phyloP scores from a whole-genome alignment of 2,888 invertebrate species.

The Pogonocherus hispidulus region DNA sequence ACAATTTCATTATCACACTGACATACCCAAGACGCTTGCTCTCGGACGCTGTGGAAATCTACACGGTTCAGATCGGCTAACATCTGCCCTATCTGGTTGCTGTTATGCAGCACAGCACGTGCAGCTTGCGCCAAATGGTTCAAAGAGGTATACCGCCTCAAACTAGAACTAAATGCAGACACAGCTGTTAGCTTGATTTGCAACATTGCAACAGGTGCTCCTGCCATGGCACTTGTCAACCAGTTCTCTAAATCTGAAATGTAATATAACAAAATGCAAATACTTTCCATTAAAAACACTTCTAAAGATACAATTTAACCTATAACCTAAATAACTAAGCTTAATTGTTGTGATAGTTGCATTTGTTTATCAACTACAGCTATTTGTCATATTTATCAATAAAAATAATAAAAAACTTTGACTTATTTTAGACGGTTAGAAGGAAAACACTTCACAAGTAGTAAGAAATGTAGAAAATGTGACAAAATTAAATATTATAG shows the following conservation, averaged over 20 bases:
- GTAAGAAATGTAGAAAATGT: too few species aligned
- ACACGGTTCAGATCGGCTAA: conserved; percentile 95
- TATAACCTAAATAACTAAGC: too few species aligned
- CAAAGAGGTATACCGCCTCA: conserved; percentile 95
- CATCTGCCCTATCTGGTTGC: conserved; percentile 97
- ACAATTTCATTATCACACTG: conserved; percentile 90
- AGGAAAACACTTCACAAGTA: too few species aligned
- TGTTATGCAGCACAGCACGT: conserved; percentile 94
- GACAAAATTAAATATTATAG: too few species aligned
- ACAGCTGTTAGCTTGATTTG: conserved; percentile 88
- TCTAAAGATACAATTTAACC: too few species aligned
- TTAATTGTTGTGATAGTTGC: too few species aligned
- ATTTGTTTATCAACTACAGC: too few species aligned
- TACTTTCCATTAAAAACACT: too few species aligned
- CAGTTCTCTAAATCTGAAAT: conserved; percentile 84
- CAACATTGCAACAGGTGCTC: conserved; percentile 85
- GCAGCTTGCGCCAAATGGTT: conserved; percentile 97
- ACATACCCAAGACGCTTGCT: conserved; percentile 77
- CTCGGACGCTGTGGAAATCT: conserved; percentile 96
- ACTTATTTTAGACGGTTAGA: too few species aligned
- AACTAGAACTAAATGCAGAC: conserved; percentile 92
- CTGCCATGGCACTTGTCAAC: conserved; percentile 84
- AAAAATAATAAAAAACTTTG: too few species aligned
- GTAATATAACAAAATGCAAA: too few species aligned
- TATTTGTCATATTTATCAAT: too few species aligned